These are phyloP conservation scores for Netelia melanura DNA, from an alignment of 2,888 invertebrate genomes.

Conservation along the genomic window DNA sequence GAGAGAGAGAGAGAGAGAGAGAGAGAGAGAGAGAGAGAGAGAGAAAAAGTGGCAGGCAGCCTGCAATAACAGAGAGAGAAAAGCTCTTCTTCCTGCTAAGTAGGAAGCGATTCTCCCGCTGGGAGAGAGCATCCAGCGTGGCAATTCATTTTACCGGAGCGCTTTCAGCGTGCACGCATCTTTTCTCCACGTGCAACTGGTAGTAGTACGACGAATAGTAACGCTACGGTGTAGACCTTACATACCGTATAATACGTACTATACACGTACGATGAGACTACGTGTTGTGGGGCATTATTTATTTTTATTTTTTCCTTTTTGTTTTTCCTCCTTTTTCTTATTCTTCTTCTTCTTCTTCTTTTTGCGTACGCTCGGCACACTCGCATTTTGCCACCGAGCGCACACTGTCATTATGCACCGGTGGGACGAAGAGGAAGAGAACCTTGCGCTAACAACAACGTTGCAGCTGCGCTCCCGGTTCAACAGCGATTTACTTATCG, in stretches of 20 bases:
- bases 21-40: slow-evolving; percentile 2
- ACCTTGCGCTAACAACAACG: background rate
- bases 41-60: background rate
- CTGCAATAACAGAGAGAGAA: slow-evolving; percentile 35
- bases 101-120: slow-evolving; percentile 67
- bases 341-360: background rate
- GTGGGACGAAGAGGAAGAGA: slow-evolving; percentile 19
- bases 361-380: slow-evolving; percentile 34
- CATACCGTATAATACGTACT: slow-evolving; percentile 52
- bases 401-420: slow-evolving; percentile 67
- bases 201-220: background rate
- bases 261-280: slow-evolving; percentile 27
- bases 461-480: background rate
- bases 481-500: slow-evolving; percentile 65
- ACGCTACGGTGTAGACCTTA: background rate
- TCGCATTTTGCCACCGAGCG: slow-evolving; percentile 34
- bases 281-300: slow-evolving; percentile 63
- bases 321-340: slow-evolving; percentile 7
- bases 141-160: slow-evolving; percentile 65
- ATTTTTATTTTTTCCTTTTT: slow-evolving; percentile 28
- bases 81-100: slow-evolving; percentile 65
- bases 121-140: slow-evolving; percentile 58
- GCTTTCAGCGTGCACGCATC: slow-evolving; percentile 62
- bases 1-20: background rate
- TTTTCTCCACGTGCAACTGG: slow-evolving; percentile 57